Conservation (phyloP, 2,888 invertebrate genomes). For the Abscondita cerata region DNA sequence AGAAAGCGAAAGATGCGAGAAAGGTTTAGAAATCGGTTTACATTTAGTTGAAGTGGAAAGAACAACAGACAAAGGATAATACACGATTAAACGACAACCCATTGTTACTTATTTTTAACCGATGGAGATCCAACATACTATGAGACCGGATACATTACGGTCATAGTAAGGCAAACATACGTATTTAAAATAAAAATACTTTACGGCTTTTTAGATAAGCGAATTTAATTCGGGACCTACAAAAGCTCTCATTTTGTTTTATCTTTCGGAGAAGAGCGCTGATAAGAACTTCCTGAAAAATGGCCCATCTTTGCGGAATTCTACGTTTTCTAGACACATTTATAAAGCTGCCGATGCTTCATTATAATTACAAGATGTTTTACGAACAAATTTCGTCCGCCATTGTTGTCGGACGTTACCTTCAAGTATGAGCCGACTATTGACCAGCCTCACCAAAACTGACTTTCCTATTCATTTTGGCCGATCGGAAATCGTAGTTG, state of each 20-base stretch:
- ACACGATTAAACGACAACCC: conserved; percentile 61
- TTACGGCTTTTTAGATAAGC: conserved; percentile 46
- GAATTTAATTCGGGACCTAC: conserved; percentile 61
- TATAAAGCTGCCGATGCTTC: conserved; percentile 74
- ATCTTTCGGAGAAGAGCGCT: conserved; percentile 75
- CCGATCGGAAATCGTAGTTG: conserved; percentile 71
- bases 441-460: conserved; percentile 63
- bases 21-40: conserved; percentile 65
- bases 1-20: conserved; percentile 67
- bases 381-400: conserved; percentile 74
- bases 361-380: conserved; percentile 69
- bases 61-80: conserved; percentile 37
- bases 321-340: conserved; percentile 73
- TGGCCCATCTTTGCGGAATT: conserved; percentile 69
- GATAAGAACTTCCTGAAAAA: conserved; percentile 72
- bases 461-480: conserved; percentile 67
- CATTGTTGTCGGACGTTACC: conserved; percentile 70
- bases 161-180: conserved; percentile 8
- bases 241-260: conserved; percentile 66
- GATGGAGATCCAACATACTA: conserved; percentile 71
- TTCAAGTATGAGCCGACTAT: conserved; percentile 70
- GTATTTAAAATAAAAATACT: background rate
- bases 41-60: conserved; percentile 48
- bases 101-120: conserved; percentile 71
- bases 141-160: conserved; percentile 54